Conservation (phyloP, 2,113 vertebrate genomes). For the Menidia beryllina region DNA sequence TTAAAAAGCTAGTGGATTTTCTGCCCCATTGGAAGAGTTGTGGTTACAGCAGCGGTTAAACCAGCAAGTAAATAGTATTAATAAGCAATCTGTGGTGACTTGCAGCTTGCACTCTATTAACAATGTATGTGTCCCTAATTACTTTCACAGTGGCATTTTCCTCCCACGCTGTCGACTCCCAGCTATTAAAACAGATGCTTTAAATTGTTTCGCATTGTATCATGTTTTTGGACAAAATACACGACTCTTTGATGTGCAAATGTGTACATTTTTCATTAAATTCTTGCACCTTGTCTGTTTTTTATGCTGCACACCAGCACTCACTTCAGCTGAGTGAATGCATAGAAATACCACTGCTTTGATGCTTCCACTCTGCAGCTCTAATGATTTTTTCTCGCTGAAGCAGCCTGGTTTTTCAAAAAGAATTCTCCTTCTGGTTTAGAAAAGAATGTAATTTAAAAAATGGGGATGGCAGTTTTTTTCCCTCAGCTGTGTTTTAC, state of each 20-base stretch:
- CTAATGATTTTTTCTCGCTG: no score
- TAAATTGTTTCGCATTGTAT: conserved; percentile 18
- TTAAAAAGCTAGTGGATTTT: conserved; percentile 2
- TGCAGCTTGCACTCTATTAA: conserved; percentile 61
- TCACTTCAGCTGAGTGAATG: neutral
- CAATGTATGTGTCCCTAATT: conserved; percentile 53
- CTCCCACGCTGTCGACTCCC: conserved; percentile 51
- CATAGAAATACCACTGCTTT: no score
- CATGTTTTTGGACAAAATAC: conserved; percentile 26
- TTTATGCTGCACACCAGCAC: neutral
- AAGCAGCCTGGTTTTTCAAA: no score
- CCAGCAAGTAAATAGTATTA: conserved; percentile 43
- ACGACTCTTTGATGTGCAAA: conserved; percentile 25
- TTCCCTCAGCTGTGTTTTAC: neutral
- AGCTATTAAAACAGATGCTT: conserved; percentile 40
- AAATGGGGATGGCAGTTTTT: no score
- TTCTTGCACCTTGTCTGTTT: conserved; percentile 25
- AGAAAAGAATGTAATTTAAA: no score
- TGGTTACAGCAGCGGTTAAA: conserved; percentile 44
- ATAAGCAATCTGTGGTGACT: conserved; percentile 45
- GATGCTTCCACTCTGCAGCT: no score
- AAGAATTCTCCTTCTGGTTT: no score
- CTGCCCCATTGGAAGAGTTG: conserved; percentile 26
- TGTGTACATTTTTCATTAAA: conserved; percentile 25
- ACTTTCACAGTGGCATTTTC: conserved; percentile 53